Evolutionary conservation across 2,797 vertebrate genomes (phyloP), one percentile per base, ranked within the genome.

Genomic region (Phalloptychus januarius): DNA sequence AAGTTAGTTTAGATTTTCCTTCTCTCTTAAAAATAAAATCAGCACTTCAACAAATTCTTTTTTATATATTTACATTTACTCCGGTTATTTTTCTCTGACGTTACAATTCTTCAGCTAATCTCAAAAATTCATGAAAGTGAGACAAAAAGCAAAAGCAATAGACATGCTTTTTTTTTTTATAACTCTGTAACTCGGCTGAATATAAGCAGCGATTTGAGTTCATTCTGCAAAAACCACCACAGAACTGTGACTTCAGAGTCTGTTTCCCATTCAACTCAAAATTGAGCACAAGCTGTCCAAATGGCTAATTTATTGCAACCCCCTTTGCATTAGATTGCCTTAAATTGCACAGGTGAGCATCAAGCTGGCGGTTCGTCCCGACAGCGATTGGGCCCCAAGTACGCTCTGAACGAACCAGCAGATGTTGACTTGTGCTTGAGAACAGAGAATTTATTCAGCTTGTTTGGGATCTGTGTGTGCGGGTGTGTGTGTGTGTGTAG

Each of bases 321-420:
- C 10, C 63, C 73, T n/a, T 86, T 86, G 50, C 38, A 71, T n/a
- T 78, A 44, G 61, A 74, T 86, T 83, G 40, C 65, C 74, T 81
- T 80, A 75, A n/a, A 71, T 52, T 80, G 74, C 80, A 69, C 85
- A 88, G 80, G 77, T 87, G 82, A 88, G 83, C 44, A 38, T 88
- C 72, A 84, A 84, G 70, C 69, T 77, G 48, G 20, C 1, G 74
- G 82, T 61, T 86, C 83, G 46, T 71, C 77, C 18, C 1, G 73
- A 76, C 76, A 81, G 4, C 25, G 50, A 46, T 71, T 81, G 36
- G 54, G 18, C 28, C 75, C n/a, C 2, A 12, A 75, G 76, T 74
- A 77, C 83, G 79, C 78, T 61, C 72, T 23, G 69, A 75, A 78
- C 63, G 76, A 84, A 80, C 70, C 71, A 50, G 44, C 83, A 82